phyloP scores from a whole-genome alignment of 2,888 invertebrate genomes.

The Oxytorus armatus region DNA sequence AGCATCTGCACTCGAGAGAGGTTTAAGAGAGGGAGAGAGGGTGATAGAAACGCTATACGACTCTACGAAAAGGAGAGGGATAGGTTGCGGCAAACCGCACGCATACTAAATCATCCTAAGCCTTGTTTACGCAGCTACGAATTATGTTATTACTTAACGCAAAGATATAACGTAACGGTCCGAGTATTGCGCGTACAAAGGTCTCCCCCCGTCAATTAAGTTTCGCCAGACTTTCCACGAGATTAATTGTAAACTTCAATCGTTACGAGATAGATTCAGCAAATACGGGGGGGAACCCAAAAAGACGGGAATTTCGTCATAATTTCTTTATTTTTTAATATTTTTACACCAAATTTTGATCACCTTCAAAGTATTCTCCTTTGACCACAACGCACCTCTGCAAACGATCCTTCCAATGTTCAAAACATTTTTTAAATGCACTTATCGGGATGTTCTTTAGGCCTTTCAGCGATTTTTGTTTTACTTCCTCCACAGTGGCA shows the following conservation, averaged over 20 bases:
- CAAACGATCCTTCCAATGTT: too few species aligned
- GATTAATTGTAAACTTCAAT: constrained; percentile 44
- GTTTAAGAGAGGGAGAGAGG: neutral
- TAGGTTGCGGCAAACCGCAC: constrained; percentile 71
- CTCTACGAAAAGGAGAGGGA: constrained; percentile 22
- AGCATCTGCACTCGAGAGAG: constrained; percentile 23
- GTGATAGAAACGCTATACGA: neutral
- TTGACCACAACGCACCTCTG: too few species aligned
- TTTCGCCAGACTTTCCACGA: constrained; percentile 6
- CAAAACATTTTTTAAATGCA: too few species aligned
- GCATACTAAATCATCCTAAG: constrained; percentile 79
- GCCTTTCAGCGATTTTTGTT: too few species aligned
- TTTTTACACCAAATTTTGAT: too few species aligned
- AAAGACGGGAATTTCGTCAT: too few species aligned
- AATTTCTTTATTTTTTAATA: neutral
- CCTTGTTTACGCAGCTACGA: constrained; percentile 81
- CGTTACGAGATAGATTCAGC: too few species aligned
- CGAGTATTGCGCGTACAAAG: constrained; percentile 26
- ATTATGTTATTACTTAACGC: constrained; percentile 79
- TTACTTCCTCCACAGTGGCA: too few species aligned
- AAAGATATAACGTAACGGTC: constrained; percentile 16
- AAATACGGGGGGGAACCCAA: too few species aligned
- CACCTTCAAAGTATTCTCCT: too few species aligned
- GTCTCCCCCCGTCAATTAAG: constrained; percentile 26
- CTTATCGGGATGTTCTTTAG: too few species aligned